These are phyloP conservation scores for Crotalus viridis DNA, from an alignment of 2,113 vertebrate species.

Conservation along the genomic window DNA sequence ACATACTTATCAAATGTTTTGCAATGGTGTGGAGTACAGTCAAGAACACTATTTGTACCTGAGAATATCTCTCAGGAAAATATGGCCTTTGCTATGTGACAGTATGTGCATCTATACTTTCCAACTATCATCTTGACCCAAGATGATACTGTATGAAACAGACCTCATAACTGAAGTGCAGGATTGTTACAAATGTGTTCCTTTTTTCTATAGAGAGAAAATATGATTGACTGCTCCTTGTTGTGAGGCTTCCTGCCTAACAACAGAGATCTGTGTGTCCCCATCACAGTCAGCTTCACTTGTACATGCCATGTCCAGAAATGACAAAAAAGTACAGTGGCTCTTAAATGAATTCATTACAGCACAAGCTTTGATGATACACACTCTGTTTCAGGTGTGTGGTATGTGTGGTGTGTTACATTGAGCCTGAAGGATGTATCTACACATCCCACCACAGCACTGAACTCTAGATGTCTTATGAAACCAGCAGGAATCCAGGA, in stretches of 20 bases:
- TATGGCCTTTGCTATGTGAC: neutral
- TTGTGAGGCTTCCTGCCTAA: neutral
- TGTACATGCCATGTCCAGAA: neutral
- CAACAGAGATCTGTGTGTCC: neutral
- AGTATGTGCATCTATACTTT: neutral
- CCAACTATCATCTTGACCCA: neutral
- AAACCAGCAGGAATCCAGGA: neutral
- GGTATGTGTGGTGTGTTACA: neutral
- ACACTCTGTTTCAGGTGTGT: neutral
- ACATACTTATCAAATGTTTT: neutral
- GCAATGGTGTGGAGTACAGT: neutral
- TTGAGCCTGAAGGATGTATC: neutral
- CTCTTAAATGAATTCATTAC: neutral
- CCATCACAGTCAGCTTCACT: neutral
- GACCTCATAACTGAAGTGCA: neutral
- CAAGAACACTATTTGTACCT: neutral
- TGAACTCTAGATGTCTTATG: neutral
- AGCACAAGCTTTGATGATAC: neutral
- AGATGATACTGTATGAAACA: neutral
- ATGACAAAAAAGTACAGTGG: neutral
- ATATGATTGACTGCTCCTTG: neutral
- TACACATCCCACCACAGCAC: neutral
- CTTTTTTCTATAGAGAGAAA: no score
- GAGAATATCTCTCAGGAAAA: neutral
- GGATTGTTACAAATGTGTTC: no score